Base-by-base conservation (phyloP, 2,888 invertebrate genomes). In the Alsophila aescularia region DNA sequence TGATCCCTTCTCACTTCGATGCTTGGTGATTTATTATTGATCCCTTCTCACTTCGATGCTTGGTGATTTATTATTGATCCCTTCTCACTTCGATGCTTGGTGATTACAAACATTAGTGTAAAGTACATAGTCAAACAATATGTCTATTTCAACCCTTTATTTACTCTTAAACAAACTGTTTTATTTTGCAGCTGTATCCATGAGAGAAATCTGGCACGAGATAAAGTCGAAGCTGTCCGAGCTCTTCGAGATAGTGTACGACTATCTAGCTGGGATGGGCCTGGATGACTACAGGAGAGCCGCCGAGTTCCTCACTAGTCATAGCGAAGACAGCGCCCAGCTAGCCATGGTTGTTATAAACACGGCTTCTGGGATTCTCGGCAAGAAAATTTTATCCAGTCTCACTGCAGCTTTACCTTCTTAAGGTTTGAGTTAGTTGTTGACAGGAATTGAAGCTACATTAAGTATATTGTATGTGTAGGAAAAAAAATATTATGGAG, bases 131-230 rank as follows among this genome's bases (percentile, higher is more conserved):
- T n/a, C n/a, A n/a, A n/a, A n/a, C n/a, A n/a, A n/a, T n/a, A n/a
- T n/a, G n/a, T n/a, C n/a, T n/a, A n/a, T n/a, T n/a, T n/a, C n/a
- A n/a, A n/a, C n/a, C n/a, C n/a, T n/a, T n/a, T n/a, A n/a, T n/a
- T 9, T 27, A 9, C 8, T 27, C 8, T 27, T 27, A 5, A 6
- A 5, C 21, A 21, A 21, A 21, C 21, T 21, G 29, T 29, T 29
- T 29, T n/a, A 29, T 55, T 39, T 54, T 55, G 10, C 75, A 90
- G 90, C 74, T 40, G 78, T 89, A 12, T 81, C 90, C 1, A 85
- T 90, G 87, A 69, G 90, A 35, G 85, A 87, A 1, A 65, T 87
- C 27, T 90, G 90, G 90, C 52, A 77, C 1, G 86, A 89, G 0
- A 70, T 90, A 31, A 87, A 76, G 42, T 67, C 62, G 0, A 81